Conservation (phyloP, 2,113 vertebrate genomes). For the Delphinus delphis region DNA sequence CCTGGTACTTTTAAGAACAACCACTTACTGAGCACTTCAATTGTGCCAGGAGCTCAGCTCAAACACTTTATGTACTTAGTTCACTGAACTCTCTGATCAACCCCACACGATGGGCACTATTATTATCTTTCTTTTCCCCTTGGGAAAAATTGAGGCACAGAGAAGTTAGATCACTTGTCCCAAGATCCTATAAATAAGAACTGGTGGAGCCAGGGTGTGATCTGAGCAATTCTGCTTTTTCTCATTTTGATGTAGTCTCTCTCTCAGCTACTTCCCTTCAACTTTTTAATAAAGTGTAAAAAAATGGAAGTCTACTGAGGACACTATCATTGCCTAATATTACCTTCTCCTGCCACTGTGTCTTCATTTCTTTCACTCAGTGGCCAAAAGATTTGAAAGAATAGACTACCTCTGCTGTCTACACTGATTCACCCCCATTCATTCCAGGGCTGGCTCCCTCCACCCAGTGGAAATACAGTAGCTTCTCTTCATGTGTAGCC, state of each 20-base stretch:
- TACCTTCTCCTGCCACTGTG: neutral
- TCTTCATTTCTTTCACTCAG: slow-evolving; percentile 7
- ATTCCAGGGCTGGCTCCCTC: neutral
- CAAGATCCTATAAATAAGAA: neutral
- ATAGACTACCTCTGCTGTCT: neutral
- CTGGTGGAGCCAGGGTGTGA: neutral
- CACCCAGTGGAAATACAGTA: neutral
- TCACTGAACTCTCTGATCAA: neutral
- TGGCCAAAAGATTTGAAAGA: neutral
- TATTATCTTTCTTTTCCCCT: neutral
- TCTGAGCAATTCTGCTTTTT: neutral
- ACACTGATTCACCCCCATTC: neutral
- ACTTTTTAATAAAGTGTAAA: neutral
- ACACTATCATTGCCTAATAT: neutral
- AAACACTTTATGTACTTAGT: neutral
- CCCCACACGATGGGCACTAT: neutral
- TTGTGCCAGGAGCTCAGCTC: neutral
- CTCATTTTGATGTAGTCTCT: neutral
- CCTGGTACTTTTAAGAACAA: neutral
- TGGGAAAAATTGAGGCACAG: neutral
- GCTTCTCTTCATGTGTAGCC: neutral
- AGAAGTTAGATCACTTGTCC: neutral
- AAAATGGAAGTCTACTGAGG: neutral
- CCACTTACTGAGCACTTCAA: neutral
- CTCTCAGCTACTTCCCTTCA: neutral